Evolutionary conservation across 2,888 invertebrate species (phyloP), one percentile per base, ranked within the genome.

Genomic region (Microplitis manilae): DNA sequence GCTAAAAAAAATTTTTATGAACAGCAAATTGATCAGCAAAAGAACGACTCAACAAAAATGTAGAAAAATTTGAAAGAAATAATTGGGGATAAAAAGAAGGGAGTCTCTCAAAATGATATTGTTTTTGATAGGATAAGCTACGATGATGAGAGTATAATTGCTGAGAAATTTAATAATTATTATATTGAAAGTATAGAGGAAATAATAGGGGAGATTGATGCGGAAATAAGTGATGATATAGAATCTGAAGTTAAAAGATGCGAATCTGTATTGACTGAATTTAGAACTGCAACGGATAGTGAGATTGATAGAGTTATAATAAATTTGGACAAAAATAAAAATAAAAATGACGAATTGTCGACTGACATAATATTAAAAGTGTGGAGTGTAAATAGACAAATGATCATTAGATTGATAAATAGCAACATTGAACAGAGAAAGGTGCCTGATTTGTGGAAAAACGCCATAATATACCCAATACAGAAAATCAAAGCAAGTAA

Each of bases 401-500:
- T 39, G 6, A 30, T 77, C n/a, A 15, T 8, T 4, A 60, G 20
- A 15, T 13, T 77, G 62, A 68, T 72, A 6, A 72, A 79, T 41
- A 64, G 17, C 15, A 71, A 62, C 1, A 17, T 79, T 15, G 59
- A 38, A 8, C 17, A 71, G 6, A 62, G 70, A 1, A 17, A 30
- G 5, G 73, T 59, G 1, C 77, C 76, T 2, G 71, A 68, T 0
- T 30, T 41, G 0, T 76, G 76, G 73, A 73, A 76, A 69, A 73
- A 9, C 7, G 62, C 75, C 9, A 59, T 64, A 20, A 40, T 77
- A 7, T 39, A 50, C 5, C 69, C 69, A 2, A 50, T 59, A 2
- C 69, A 15, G 30, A 20, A 69, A 60, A 9, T 79, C 4, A 39
- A 9, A 5, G 75, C 68, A 17, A 30, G 72, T 9, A 65, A 1